A percentile compares a stretch with the other conserved stretches of the same genome.
phyloP scores from a whole-genome alignment of 2,888 invertebrate species.

The Zygaena filipendulae region DNA sequence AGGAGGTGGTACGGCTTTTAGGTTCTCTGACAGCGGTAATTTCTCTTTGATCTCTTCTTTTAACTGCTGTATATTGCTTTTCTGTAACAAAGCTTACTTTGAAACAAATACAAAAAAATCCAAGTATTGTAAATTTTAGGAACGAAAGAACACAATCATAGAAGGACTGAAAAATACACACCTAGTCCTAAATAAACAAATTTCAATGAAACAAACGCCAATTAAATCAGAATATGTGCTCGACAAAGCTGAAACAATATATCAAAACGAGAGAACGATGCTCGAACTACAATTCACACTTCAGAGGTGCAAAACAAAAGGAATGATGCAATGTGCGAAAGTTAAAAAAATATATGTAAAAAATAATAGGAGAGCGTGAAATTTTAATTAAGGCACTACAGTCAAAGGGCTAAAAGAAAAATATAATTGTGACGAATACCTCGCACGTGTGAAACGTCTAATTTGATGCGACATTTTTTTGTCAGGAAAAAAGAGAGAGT shows the following conservation, averaged over 20 bases:
- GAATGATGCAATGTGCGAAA: slow-evolving; percentile 31
- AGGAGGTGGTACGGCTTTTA: slow-evolving; percentile 50
- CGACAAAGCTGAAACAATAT: too few relatives aligned
- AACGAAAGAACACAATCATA: slow-evolving; percentile 10
- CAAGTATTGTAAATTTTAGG: too few relatives aligned
- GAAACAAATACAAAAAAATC: too few relatives aligned
- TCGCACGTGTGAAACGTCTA: slow-evolving; percentile 42
- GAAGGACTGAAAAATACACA: slow-evolving; percentile 14
- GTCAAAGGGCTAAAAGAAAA: slow-evolving; percentile 36
- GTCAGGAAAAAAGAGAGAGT: slow-evolving; percentile 29
- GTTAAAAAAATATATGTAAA: slow-evolving; percentile 22
- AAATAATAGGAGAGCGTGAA: slow-evolving; percentile 40
- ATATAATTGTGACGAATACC: slow-evolving; percentile 39
- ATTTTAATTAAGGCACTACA: slow-evolving; percentile 62
- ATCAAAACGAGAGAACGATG: slow-evolving; percentile 29
- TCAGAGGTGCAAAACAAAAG: slow-evolving; percentile 60
- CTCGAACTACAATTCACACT: slow-evolving; percentile 48
- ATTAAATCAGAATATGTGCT: slow-evolving; percentile 42
- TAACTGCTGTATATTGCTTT: slow-evolving; percentile 72
- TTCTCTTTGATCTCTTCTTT: slow-evolving; percentile 72
- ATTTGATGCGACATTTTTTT: slow-evolving; percentile 51
- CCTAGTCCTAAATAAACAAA: slow-evolving; percentile 21
- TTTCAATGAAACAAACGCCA: slow-evolving; percentile 24
- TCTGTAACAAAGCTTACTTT: slow-evolving; percentile 24
- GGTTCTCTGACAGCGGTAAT: slow-evolving; percentile 43